Percentiles rank a stretch among this genome's conserved stretches.
Evolutionary conservation across 2,797 vertebrate species (phyloP).

Genomic region (Argentina silus): DNA sequence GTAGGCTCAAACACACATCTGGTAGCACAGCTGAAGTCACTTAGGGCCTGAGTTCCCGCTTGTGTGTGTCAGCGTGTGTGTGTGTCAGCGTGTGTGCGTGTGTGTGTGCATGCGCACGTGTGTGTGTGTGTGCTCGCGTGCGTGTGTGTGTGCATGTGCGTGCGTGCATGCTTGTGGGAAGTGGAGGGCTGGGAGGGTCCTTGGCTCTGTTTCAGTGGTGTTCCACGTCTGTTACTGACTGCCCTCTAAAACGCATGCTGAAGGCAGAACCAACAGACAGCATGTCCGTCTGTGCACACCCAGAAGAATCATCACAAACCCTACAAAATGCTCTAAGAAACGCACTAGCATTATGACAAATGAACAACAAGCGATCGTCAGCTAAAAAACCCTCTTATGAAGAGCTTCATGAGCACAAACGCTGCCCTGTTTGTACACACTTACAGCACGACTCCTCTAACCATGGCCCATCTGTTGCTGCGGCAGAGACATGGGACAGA

Average conservation of each 20-base stretch:
- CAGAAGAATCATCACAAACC: too few species aligned
- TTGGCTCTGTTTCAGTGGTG: neutral
- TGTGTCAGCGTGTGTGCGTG: neutral
- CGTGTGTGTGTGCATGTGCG: slow-evolving; percentile 17
- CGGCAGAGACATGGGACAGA: slow-evolving; percentile 72
- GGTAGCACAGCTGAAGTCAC: slow-evolving; percentile 1
- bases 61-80: neutral
- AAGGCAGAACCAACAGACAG: neutral
- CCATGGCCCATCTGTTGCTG: slow-evolving; percentile 73
- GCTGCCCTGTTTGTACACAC: neutral
- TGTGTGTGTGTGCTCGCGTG: slow-evolving; percentile 9
- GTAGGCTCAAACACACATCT: slow-evolving; percentile 18
- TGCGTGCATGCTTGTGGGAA: neutral
- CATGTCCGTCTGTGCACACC: neutral
- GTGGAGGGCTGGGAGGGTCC: neutral
- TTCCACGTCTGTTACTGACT: neutral
- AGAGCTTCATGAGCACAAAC: too few species aligned
- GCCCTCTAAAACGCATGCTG: neutral
- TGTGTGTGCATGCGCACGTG: neutral
- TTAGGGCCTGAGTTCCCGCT: neutral
- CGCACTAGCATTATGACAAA: too few species aligned
- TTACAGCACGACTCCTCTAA: slow-evolving; percentile 54
- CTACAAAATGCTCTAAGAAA: too few species aligned
- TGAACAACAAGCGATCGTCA: too few species aligned
- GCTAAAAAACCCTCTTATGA: too few species aligned